Evolutionary conservation across 1,140 invertebrate species (phyloP), one percentile per base, ranked within the genome.

Genomic region (Telenomus remus): DNA sequence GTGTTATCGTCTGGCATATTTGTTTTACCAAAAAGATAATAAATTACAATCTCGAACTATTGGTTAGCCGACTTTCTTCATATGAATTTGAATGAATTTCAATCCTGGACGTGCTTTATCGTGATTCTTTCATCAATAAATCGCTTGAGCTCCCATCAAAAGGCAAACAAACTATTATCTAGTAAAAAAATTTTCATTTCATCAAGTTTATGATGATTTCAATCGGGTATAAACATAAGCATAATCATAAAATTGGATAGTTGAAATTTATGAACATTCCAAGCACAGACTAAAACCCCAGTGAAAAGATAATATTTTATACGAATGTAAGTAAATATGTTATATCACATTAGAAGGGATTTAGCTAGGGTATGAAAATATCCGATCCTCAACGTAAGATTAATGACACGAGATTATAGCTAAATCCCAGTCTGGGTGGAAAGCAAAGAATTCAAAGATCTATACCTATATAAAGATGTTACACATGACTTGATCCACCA

Each of bases 381-480:
- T 73, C 49, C 47, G 55, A 61, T 72, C 72, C 74, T 14, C 50
- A 76, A 79, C 77, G 55, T 80, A 81, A 85, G 84, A 85, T 86
- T 84, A 82, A 86, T 85, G 80, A 79, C 64, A 55, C 49, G 34
- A 83, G 84, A 85, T 85, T 27, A 27, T 86, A 86, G 80, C 57
- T 44, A 57, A 68, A 84, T 80, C 78, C 78, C 70, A 64, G 47
- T 50, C 57, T 69, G 78, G 56, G 55, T 76, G 65, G 79, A 81
- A 81, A 78, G 76, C 10, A 56, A 79, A 78, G 80, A 82, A 82
- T 83, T 79, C 59, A 51, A 73, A 78, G 70, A 76, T 82, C 71
- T 73, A 64, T 76, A 76, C 81, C 83, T 69, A 78, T 74, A 70
- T 55, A 39, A 55, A 78, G 64, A 79, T 74, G 76, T 73, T 72